Evolutionary conservation across 2,113 vertebrate species (phyloP), one percentile per base, ranked within the genome.

Genomic region (Nestor notabilis): DNA sequence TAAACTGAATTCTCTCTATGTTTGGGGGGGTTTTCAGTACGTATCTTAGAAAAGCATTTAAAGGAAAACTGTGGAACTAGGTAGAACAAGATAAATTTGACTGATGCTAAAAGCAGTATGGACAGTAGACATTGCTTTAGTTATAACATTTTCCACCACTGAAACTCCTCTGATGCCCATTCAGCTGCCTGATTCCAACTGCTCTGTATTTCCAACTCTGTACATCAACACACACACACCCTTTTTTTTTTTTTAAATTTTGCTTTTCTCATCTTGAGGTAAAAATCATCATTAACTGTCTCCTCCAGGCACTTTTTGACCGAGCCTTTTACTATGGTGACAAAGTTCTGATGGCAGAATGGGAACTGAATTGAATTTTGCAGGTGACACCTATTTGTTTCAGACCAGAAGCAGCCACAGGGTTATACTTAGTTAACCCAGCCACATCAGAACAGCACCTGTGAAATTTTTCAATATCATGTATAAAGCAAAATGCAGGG

Each of bases 11-110:
- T 28, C 1, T 61, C 15, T 58, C 5, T 41, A 25, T n/a, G 2
- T 2, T 17, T 31, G 18, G 13, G 35, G 35, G 29, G 0, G 11
- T 0, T 33, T 35, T 4, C 13, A 29, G 7, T 28, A 25, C 52
- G 9, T 41, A 20, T 19, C 23, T 65, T 41, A 55, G 23, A 79
- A 95, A 93, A 81, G 0, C 2, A 70, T 79, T 80, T 86, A 46
- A 76, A 80, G 11, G 11, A 69, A 75, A 76, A 25, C 15, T 58
- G 2, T 24, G 7, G 20, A 80, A 84, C 4, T 49, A 52, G 10
- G 18, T 17, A 90, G 11, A 90, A 74, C 9, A 27, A 85, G 18
- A 24, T 46, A 83, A 39, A 66, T 61, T 33, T 52, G 11, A 66
- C 5, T 66, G 13, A 86, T 46, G 14, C 8, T 81, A 61, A 74